Evolutionary conservation across 2,888 invertebrate genomes (phyloP), one percentile per base, ranked within the genome.

Genomic region (Chalcosyrphus nemorum): DNA sequence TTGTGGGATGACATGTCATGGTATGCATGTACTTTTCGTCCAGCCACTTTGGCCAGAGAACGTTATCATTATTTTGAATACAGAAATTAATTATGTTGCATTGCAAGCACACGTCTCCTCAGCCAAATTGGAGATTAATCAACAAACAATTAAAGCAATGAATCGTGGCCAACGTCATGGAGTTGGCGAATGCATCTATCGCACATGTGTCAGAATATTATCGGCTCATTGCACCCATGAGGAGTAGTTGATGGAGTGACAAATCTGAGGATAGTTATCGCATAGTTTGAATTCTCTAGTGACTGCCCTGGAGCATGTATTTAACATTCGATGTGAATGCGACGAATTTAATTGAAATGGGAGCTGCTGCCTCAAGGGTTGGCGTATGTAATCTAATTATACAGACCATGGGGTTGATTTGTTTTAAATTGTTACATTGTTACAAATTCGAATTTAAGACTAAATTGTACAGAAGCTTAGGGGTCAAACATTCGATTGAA

Each of bases 131-230:
- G 50, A 77, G 81, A 81, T 81, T 81, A 77, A 77, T 77, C 65
- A 77, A 65, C 81, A 77, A 81, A 76, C 81, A 81, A 76, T 81
- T 81, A 81, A 77, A 65, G 50, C 71, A 52, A 71, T 81, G 81
- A 65, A 54, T 81, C 71, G 81, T 66, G 68, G 56, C 56, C 63
- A 68, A 50, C 75, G 47, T 56, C 41, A 41, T 29, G 15, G 68
- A 59, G 74, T 54, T 68, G 74, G 38, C 35, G 59, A 45, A n/a
- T n/a, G 61, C 61, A 56, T 61, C 74, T 61, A n/a, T n/a, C 24
- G 4, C 74, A 77, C 52, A 57, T 77, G 71, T 66, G 71, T 81
- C 71, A 29, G 77, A 65, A 71, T 70, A 76, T 76, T 81, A 76
- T 81, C 72, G 63, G 35, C 56, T 41, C 68, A 75, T 70, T 75